Evolutionary conservation across 2,113 vertebrate species (phyloP).

Genomic region (Gobio gobio): DNA sequence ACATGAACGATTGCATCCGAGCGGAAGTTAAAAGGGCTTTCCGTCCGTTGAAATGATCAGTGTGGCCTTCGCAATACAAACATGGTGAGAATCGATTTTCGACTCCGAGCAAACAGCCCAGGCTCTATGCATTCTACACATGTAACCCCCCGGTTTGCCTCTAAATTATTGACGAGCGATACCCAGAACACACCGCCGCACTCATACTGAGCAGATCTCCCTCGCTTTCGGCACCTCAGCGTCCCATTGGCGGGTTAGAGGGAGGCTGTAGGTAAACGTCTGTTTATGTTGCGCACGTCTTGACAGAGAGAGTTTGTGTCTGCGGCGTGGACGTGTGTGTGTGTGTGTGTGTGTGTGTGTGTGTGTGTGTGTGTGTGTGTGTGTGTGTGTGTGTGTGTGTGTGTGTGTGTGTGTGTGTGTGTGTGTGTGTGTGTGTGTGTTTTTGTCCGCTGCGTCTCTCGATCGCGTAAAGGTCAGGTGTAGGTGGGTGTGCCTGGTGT

Average conservation of each 20-base stretch:
- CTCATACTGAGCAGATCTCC: conserved; percentile 35
- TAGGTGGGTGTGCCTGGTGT: conserved; percentile 8
- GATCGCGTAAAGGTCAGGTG: conserved; percentile 37
- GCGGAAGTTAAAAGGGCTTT: not conserved
- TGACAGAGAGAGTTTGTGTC: not conserved
- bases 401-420: conserved; percentile 25
- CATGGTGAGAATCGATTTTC: conserved; percentile 56
- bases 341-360: conserved; percentile 25
- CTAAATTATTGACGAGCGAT: conserved; percentile 59
- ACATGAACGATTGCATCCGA: conserved; percentile 13
- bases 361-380: conserved; percentile 22
- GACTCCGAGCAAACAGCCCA: conserved; percentile 41
- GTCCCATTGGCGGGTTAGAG: not conserved
- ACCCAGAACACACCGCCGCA: conserved; percentile 17
- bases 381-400: conserved; percentile 21
- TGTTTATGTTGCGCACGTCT: conserved; percentile 33
- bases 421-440: conserved; percentile 21
- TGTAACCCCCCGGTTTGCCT: conserved; percentile 43
- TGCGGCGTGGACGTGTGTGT: not conserved
- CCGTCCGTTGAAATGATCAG: conserved; percentile 8
- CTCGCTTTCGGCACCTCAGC: not conserved
- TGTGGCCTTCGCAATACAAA: conserved; percentile 47
- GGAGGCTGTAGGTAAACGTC: conserved; percentile 6
- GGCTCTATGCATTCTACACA: conserved; percentile 49
- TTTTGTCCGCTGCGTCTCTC: not conserved